phyloP scores from a whole-genome alignment of 2,888 invertebrate species.

The Pseudoips prasinana region DNA sequence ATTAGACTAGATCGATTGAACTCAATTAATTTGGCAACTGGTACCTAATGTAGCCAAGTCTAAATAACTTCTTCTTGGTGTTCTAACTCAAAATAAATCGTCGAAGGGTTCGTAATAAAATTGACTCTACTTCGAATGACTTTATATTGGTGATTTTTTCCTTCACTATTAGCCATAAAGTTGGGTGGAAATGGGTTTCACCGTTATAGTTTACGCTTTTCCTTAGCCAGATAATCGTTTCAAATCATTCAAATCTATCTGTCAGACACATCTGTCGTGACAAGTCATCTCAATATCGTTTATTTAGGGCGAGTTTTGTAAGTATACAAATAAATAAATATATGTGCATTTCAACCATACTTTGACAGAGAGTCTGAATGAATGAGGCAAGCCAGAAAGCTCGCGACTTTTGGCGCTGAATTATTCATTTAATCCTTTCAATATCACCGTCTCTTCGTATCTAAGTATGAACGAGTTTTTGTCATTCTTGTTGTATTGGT shows the following conservation, averaged over 20 bases:
- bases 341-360: slow-evolving; percentile 64
- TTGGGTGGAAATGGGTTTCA: neutral
- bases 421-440: slow-evolving; percentile 73
- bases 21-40: slow-evolving; percentile 32
- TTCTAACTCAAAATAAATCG: neutral
- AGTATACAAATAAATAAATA: slow-evolving; percentile 53
- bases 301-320: no score
- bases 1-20: slow-evolving; percentile 34
- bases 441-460: slow-evolving; percentile 56
- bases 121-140: neutral
- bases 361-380: slow-evolving; percentile 53
- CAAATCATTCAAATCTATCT: neutral
- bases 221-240: neutral
- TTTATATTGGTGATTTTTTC: neutral
- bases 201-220: neutral
- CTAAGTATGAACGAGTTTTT: slow-evolving; percentile 45
- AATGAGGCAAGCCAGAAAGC: slow-evolving; percentile 52
- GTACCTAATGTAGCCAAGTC: slow-evolving; percentile 24
- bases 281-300: no score
- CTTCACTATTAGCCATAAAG: neutral
- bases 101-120: neutral
- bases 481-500: slow-evolving; percentile 44
- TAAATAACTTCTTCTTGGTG: slow-evolving; percentile 18
- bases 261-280: neutral
- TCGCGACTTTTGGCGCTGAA: slow-evolving; percentile 62